phyloP scores from a whole-genome alignment of 2,888 invertebrate species.

The Nematopogon swammerdamellus region DNA sequence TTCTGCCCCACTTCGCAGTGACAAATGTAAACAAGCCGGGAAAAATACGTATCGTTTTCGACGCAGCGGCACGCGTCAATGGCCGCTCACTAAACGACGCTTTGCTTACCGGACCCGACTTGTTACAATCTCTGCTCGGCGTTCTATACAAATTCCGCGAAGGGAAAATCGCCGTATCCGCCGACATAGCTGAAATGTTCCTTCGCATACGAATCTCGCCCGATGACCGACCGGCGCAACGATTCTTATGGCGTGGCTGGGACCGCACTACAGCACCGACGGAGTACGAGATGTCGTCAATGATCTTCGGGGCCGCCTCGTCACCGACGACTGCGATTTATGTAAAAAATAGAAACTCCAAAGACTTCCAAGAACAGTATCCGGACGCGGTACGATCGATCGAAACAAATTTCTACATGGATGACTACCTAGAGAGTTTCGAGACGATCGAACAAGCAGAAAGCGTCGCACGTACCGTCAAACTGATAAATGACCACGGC shows the following conservation, averaged over 20 bases:
- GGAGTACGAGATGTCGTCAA: slow-evolving; percentile 12
- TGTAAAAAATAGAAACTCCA: slow-evolving; percentile 15
- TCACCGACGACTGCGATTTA: slow-evolving; percentile 11
- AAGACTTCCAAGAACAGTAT: slow-evolving; percentile 3
- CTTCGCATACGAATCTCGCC: slow-evolving; percentile 14
- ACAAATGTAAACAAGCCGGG: slow-evolving; percentile 16
- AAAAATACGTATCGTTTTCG: slow-evolving; percentile 17
- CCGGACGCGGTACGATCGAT: slow-evolving; percentile 10
- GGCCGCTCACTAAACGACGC: slow-evolving; percentile 16
- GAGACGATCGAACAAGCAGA: slow-evolving; percentile 9
- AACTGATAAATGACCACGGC: neutral
- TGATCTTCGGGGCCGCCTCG: slow-evolving; percentile 14
- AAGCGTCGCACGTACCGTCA: neutral
- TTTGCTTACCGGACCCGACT: slow-evolving; percentile 16
- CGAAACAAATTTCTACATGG: slow-evolving; percentile 12
- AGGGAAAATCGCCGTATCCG: slow-evolving; percentile 14
- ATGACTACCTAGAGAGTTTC: slow-evolving; percentile 11
- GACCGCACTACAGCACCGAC: slow-evolving; percentile 6
- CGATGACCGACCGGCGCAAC: slow-evolving; percentile 6
- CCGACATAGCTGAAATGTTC: slow-evolving; percentile 21
- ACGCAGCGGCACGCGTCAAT: slow-evolving; percentile 14
- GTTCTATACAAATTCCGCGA: slow-evolving; percentile 18
- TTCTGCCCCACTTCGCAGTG: slow-evolving; percentile 11
- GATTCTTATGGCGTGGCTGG: slow-evolving; percentile 8
- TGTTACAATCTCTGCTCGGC: slow-evolving; percentile 14